Base-by-base conservation (phyloP, 1,140 invertebrate genomes). In the Sarcophaga peregrina region DNA sequence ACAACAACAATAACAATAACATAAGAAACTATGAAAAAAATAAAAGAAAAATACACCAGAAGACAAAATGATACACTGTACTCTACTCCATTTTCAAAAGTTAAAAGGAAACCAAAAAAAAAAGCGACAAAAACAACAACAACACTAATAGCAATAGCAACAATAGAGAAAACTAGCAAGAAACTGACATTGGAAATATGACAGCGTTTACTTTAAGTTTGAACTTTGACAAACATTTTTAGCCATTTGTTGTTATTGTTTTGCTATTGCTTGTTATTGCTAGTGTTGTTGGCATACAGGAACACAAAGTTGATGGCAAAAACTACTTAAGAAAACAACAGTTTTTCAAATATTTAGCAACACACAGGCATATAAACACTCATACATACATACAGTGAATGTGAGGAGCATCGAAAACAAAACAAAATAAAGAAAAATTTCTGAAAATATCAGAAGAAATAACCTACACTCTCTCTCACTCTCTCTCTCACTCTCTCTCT, bases 171-270 rank as follows among this genome's bases (percentile, higher is more conserved):
- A n/a, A n/a, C n/a, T 4, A 15, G 11, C n/a, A 25, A 46, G 47
- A 20, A 78, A 48, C 50, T 78, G 75, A 50, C 75, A 78, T 78
- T 78, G 47, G 75, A 78, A 78, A 78, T 78, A 78, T 78, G 75
- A 78, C 75, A 78, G 75, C 75, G 50, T 78, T 78, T 78, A 78
- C 75, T 78, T 68, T 25, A 20, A 68, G 62, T 68, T 58, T 76
- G 75, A 78, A 78, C 75, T 78, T 78, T 78, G 75, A 78, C 75
- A 78, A 50, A 52, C 47, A 50, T 47, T 68, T n/a, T 1, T 58
- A 68, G 5, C 17, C 25, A 4, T 37, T 37, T 37, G 25, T 37
- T 37, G 25, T 37, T 37, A 37, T 37, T 37, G 25, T 37, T n/a
- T n/a, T 37, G 25, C 25, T 37, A 37, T 37, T 37, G 25, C 1